phyloP scores from a whole-genome alignment of 2,113 vertebrate genomes.

The Limanda limanda region DNA sequence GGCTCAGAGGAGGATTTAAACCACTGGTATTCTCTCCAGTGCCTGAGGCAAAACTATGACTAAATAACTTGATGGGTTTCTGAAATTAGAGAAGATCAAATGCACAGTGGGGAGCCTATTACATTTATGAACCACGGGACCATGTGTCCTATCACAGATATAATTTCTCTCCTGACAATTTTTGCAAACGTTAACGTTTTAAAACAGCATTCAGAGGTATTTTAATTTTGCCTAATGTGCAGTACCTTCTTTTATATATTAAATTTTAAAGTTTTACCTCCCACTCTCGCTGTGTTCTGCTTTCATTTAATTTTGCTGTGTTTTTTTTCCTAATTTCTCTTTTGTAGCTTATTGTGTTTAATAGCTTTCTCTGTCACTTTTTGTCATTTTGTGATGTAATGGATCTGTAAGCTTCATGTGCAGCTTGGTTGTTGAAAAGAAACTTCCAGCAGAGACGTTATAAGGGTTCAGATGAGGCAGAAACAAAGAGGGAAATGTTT shows the following conservation, averaged over 20 bases:
- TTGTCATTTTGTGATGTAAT: not conserved
- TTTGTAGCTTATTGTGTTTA: not conserved
- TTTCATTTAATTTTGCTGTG: not conserved
- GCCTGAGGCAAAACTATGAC: constrained; percentile 33
- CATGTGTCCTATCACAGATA: not conserved
- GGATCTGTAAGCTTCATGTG: not conserved
- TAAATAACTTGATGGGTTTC: constrained; percentile 43
- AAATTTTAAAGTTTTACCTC: not conserved
- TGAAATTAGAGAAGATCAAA: constrained; percentile 59
- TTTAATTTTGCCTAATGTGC: not conserved
- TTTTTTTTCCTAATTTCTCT: not conserved
- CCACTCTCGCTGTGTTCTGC: not conserved
- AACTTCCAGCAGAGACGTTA: not conserved
- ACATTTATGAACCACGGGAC: constrained; percentile 10
- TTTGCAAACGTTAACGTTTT: constrained; percentile 1
- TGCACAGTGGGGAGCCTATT: constrained; percentile 14
- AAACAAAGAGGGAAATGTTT: not conserved
- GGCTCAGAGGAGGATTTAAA: constrained; percentile 2
- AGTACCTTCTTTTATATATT: not conserved
- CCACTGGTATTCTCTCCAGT: not conserved
- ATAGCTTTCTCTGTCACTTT: not conserved
- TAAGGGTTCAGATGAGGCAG: not conserved
- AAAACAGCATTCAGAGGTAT: constrained; percentile 7
- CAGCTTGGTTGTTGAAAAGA: not conserved
- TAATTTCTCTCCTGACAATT: constrained; percentile 7